phyloP scores from a whole-genome alignment of 2,797 vertebrate species.

The Saxicola maurus region DNA sequence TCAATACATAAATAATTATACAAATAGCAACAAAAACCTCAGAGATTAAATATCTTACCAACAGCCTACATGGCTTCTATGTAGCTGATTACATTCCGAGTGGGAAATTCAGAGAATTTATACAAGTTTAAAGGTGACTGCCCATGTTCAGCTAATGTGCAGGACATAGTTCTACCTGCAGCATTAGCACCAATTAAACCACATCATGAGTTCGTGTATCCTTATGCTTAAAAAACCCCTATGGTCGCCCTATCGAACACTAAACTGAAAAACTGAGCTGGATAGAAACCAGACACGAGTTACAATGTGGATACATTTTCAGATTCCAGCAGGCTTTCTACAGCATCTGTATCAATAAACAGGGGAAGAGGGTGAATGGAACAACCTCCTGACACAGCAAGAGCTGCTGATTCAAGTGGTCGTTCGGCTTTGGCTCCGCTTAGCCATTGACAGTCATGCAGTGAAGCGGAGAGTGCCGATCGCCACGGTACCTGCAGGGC shows the following conservation, averaged over 20 bases:
- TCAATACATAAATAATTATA: background rate
- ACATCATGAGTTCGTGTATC: fast-evolving
- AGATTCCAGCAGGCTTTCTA: background rate
- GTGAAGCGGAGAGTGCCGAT: fast-evolving
- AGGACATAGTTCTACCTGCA: background rate
- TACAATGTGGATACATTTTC: background rate
- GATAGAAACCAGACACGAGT: background rate
- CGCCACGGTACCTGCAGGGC: fast-evolving
- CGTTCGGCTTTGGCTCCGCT: background rate
- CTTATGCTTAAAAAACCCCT: background rate
- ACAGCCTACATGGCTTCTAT: fast-evolving
- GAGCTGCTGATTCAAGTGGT: background rate
- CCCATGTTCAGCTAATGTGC: background rate
- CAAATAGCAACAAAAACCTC: background rate
- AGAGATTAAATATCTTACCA: background rate
- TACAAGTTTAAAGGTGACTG: background rate
- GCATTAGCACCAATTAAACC: background rate
- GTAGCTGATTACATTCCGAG: background rate
- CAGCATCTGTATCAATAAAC: fast-evolving
- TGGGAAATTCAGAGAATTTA: background rate
- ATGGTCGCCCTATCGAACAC: fast-evolving
- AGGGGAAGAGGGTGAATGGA: background rate
- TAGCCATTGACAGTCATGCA: fast-evolving
- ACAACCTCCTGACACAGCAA: too few species aligned
- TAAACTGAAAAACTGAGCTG: background rate